A percentile compares a stretch with the other conserved stretches of the same genome.
Evolutionary conservation across 2,888 invertebrate genomes (phyloP).

Genomic region (Graphium colonna): DNA sequence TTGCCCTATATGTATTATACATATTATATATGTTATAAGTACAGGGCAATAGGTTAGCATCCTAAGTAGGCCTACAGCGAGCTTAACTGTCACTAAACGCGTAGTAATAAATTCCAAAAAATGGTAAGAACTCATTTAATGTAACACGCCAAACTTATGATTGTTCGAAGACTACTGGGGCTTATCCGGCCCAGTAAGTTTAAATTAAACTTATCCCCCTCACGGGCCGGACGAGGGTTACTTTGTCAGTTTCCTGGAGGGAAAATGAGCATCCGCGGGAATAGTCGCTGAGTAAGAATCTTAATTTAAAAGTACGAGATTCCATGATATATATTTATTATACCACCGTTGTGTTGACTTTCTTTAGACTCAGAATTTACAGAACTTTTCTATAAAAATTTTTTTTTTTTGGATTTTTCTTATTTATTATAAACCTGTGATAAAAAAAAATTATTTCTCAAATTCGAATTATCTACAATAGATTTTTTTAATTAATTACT

Average conservation of each 20-base stretch:
- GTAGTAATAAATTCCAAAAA: no score
- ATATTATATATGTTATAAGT: no score
- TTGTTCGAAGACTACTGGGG: constrained; percentile 51
- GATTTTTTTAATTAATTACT: no score
- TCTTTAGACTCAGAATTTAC: constrained; percentile 16
- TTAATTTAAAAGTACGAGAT: constrained; percentile 26
- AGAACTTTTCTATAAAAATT: not conserved
- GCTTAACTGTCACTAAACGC: no score
- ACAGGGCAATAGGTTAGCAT: no score
- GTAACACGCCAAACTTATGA: constrained; percentile 71
- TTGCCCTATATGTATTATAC: no score
- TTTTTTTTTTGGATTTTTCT: not conserved
- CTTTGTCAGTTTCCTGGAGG: constrained; percentile 31
- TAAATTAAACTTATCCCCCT: constrained; percentile 73
- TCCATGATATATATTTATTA: constrained; percentile 25
- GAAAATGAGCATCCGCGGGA: constrained; percentile 28
- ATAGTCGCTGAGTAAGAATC: constrained; percentile 21
- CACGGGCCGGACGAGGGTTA: constrained; percentile 34
- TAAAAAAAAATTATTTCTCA: not conserved
- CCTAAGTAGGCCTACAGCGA: constrained; percentile 42
- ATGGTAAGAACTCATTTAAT: constrained; percentile 69
- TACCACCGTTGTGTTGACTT: constrained; percentile 16
- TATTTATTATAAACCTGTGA: not conserved
- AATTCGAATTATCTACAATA: no score
- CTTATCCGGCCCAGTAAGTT: constrained; percentile 57